Evolutionary conservation across 37 sponge, comb jelly and placozoan species (phyloP).

Genomic region (Hormiphora californensis): DNA sequence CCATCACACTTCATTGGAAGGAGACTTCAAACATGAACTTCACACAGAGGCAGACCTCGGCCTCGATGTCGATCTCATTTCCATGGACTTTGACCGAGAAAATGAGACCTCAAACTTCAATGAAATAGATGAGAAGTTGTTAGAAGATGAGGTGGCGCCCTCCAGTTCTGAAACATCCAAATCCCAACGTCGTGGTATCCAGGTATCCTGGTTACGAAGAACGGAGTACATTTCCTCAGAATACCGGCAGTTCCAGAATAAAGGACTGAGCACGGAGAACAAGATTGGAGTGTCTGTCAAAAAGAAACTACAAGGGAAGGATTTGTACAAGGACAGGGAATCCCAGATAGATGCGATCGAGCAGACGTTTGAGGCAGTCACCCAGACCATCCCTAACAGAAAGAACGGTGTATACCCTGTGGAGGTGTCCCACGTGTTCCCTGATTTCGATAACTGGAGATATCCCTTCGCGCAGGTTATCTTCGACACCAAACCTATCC

Average conservation of each 20-base stretch:
- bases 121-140: constrained; percentile 76
- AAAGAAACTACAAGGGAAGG: constrained; percentile 81
- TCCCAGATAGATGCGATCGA: constrained; percentile 96
- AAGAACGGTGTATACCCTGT: constrained; percentile 50
- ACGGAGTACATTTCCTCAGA: constrained; percentile 97
- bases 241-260: constrained; percentile 71
- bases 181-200: constrained; percentile 75
- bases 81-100: constrained; percentile 51
- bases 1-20: constrained; percentile 89
- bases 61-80: constrained; percentile 84
- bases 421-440: constrained; percentile 5
- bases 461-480: constrained; percentile 92
- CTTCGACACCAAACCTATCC: constrained; percentile 88
- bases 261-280: constrained; percentile 77
- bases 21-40: constrained; percentile 89
- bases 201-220: constrained; percentile 89
- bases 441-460: constrained; percentile 75
- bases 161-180: neutral
- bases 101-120: constrained; percentile 62
- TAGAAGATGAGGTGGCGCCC: constrained; percentile 76
- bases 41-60: constrained; percentile 93
- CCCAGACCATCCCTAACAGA: constrained; percentile 27
- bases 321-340: constrained; percentile 93
- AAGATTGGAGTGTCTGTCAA: constrained; percentile 93
- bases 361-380: constrained; percentile 88